A percentile compares a stretch with the other conserved stretches of the same genome.
phyloP scores from a whole-genome alignment of 2,888 invertebrate species.

The Stenoptilia bipunctidactyla region DNA sequence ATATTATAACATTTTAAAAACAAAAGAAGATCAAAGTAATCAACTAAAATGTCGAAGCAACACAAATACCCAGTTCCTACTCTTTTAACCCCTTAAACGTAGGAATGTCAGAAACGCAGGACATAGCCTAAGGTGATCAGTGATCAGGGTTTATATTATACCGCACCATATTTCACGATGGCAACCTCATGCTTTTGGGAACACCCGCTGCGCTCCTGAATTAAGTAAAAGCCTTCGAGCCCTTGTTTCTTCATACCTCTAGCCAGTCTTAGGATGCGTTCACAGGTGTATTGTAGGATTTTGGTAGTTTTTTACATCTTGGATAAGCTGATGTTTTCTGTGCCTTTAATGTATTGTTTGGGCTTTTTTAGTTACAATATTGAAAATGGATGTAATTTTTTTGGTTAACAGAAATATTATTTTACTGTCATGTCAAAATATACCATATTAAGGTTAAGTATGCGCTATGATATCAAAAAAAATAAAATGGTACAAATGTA shows the following conservation, averaged over 20 bases:
- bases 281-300: constrained; percentile 9
- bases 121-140: constrained; percentile 50
- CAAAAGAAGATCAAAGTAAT: constrained; percentile 5
- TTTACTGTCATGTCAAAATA: too few relatives aligned
- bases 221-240: constrained; percentile 80
- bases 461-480: too few relatives aligned
- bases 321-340: too few relatives aligned
- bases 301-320: background rate
- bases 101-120: constrained; percentile 36
- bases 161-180: constrained; percentile 65
- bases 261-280: constrained; percentile 35
- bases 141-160: constrained; percentile 23
- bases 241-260: constrained; percentile 70
- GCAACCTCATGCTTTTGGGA: constrained; percentile 58
- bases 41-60: constrained; percentile 6
- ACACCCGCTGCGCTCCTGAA: constrained; percentile 81
- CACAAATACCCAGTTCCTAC: constrained; percentile 5
- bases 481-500: too few relatives aligned
- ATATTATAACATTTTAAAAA: too few relatives aligned
- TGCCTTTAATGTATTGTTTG: constrained; percentile 9
- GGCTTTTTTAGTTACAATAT: too few relatives aligned
- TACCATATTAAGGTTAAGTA: too few relatives aligned
- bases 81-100: background rate
- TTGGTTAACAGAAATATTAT: too few relatives aligned
- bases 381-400: too few relatives aligned